Evolutionary conservation across 2,888 invertebrate species (phyloP), one percentile per base, ranked within the genome.

Genomic region (Lamellibrachia satsuma): DNA sequence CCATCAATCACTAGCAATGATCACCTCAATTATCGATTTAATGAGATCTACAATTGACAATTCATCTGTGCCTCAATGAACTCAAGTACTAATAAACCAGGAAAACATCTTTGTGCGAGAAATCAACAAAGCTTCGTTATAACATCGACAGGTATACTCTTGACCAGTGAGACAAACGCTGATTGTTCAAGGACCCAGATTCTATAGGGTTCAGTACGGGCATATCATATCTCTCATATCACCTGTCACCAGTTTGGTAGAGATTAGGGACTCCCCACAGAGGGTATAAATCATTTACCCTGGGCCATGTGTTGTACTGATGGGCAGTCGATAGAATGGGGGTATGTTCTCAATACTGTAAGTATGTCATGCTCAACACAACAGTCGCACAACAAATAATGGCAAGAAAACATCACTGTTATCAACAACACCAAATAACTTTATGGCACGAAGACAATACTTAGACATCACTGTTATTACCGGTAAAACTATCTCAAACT

Each of bases 51-150:
- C 75, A 11, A 75, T 75, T 75, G 22, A 75, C 22, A 75, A 11
- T 75, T 22, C n/a, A 6, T 75, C 75, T n/a, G 6, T 75, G 15
- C 75, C 75, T 75, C 75, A 75, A 22, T 75, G 75, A 75, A 75
- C 75, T 75, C 22, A 75, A 75, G 75, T 75, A 75, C 15, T 75
- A 75, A 75, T 15, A n/a, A 75, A 75, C 75, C 22, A 75, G 75
- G 75, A 75, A 75, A 75, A 75, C 75, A 75, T 22, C 75, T 75
- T 75, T 75, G 75, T 75, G 75, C n/a, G 75, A 75, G 75, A 75
- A 75, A 75, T 75, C 75, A 75, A 11, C 75, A 75, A 75, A 75
- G 15, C 75, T 15, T 75, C 75, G 15, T 75, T 75, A 15, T 75
- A 15, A 11, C 75, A 75, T 11, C 22, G 75, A 15, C 75, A 22